phyloP scores from a whole-genome alignment of 2,113 vertebrate species.

The Monarcha castaneiventris region DNA sequence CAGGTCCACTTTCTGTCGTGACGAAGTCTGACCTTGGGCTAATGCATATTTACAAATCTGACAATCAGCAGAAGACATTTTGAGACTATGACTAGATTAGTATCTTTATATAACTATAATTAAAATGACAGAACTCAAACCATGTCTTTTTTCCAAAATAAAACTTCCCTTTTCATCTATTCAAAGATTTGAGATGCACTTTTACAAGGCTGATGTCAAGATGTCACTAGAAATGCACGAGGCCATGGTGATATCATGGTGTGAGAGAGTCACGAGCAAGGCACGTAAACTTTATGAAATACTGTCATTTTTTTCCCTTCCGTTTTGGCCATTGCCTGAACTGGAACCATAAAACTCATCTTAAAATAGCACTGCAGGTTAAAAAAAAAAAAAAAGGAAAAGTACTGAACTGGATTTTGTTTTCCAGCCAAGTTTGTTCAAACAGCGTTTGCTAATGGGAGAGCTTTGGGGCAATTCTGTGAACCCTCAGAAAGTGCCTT shows the following conservation, averaged over 20 bases:
- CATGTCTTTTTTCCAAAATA: not conserved
- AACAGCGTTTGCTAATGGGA: not conserved
- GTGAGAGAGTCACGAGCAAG: not conserved
- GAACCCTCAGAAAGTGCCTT: not conserved
- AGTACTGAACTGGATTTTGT: not conserved
- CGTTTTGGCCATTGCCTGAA: not conserved
- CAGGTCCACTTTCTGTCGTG: not conserved
- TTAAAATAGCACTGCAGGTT: slow-evolving; percentile 25
- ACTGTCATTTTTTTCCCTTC: not conserved
- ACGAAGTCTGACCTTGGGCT: not conserved
- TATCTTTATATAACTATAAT: not conserved
- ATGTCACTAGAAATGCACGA: not conserved
- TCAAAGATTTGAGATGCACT: not conserved
- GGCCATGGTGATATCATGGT: not conserved
- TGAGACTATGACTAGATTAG: not conserved
- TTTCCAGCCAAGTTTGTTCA: slow-evolving; percentile 4
- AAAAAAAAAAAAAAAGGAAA: not conserved
- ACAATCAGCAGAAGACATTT: not conserved
- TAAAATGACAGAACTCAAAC: not conserved
- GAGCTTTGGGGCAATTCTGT: not conserved
- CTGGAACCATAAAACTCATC: not conserved
- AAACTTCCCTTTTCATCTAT: not conserved
- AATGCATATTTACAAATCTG: not conserved
- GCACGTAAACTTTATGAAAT: not conserved
- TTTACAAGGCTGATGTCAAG: not conserved